Evolutionary conservation across 2,888 invertebrate genomes (phyloP), one percentile per base, ranked within the genome.

Genomic region (Sussaba pulchella): DNA sequence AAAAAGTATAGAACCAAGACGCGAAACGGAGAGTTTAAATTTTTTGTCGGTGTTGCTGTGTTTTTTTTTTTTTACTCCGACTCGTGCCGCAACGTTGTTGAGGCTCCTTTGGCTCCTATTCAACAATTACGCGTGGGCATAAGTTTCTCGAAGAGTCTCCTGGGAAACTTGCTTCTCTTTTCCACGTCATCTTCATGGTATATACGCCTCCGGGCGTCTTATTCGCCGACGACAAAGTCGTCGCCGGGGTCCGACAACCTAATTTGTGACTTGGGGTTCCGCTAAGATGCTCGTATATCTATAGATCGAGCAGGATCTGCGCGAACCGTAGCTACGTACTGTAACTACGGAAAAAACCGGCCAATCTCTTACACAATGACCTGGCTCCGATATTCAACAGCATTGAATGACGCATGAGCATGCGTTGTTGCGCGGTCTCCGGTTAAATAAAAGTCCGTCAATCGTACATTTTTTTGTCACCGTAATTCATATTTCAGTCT

Each of bases 391-490:
- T 78, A 61, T 67, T 78, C 72, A n/a, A n/a, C n/a, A 72, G 43
- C 43, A 52, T 61, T 78, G 72, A 78, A 78, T 78, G 57, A 78
- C 72, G 59, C 61, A 78, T 24, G 31, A 72, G 67, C 57, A 47
- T 47, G 21, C 39, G 45, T 63, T 63, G 67, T 64, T 24, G 54
- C 64, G 12, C 63, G 64, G 70, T 41, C 54, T 26, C 19, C 19
- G 39, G 54, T 4, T 52, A 64, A 71, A 57, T 71, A 47, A 57
- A 24, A 59, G 24, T 61, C 63, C n/a, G 31, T 54, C 36, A 57
- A 70, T 77, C 54, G 0, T 41, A 59, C 45, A 24, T 21, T 54
- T 57, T 54, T 67, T 21, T n/a, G 31, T 31, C 24, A n/a, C 12
- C 14, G 8, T 26, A 26, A 54, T 24, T 54, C 24, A 2, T n/a